Base-by-base conservation (phyloP, 2,797 vertebrate species). In the Crypturellus tataupa region DNA sequence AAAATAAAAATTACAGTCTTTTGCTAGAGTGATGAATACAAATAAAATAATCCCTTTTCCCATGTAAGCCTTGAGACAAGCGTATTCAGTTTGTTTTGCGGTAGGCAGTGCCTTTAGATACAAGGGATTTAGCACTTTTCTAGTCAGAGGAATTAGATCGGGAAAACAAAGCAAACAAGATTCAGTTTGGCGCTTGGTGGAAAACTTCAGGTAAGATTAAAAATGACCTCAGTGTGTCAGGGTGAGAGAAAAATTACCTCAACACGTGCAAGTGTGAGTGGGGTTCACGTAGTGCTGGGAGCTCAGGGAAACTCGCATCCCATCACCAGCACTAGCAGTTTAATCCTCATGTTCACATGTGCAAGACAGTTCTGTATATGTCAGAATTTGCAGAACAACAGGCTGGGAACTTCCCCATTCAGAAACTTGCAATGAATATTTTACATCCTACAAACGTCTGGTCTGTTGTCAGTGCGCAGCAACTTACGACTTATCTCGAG, bases 271-370 rank as follows among this genome's bases (percentile, higher is more conserved):
- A 31, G 6, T 60, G 37, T 33, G 9, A 44, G 71, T 37, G 16
- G 14, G 9, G 4, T 17, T 88, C 23, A 3, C 11, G 8, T 10
- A 8, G 44, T 25, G 17, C 33, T 17, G 31, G 13, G 12, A 31
- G 5, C 1, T 46, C 21, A 25, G 19, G 21, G 7, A 25, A 75
- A n/a, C 29, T 47, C 39, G 62, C 55, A n/a, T n/a, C 31, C 59
- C 44, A 8, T 44, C 53, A 62, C 24, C 27, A 39, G 24, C 46
- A 31, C 33, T 0, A 0, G 59, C 69, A 79, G 39, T 47, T 60
- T 9, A 9, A 1, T 73, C 6, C 3, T 19, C 2, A 0, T 12
- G 7, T 77, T 73, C 60, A 70, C 56, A 58, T n/a, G 27, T 1
- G 2, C 11, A 60, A 60, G 40, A 47, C n/a, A 46, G 25, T 16